phyloP scores from a whole-genome alignment of 2,888 invertebrate species.

The Agrochola lota region DNA sequence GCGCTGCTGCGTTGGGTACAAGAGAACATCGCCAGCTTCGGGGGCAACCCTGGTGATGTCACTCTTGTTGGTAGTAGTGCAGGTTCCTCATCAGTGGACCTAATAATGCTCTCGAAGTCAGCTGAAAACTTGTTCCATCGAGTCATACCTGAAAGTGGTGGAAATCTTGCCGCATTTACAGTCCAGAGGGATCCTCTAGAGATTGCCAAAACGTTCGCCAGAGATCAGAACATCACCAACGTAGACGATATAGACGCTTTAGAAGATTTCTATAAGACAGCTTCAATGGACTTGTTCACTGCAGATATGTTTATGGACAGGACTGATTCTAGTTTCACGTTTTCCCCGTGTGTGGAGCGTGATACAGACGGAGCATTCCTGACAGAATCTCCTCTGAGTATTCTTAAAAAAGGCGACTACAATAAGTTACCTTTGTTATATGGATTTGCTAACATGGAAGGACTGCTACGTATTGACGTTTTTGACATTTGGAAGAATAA shows the following conservation, averaged over 20 bases:
- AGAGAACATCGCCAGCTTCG: constrained; percentile 75
- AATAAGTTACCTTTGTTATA: constrained; percentile 67
- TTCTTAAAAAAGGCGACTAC: constrained; percentile 70
- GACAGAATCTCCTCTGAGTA: constrained; percentile 71
- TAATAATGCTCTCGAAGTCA: constrained; percentile 72
- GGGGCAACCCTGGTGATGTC: constrained; percentile 78
- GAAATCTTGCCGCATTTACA: constrained; percentile 67
- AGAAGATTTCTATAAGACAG: constrained; percentile 75
- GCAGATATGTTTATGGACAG: constrained; percentile 58
- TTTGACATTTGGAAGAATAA: constrained; percentile 70
- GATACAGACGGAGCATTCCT: constrained; percentile 69
- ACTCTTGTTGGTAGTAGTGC: constrained; percentile 75
- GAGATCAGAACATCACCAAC: constrained; percentile 65
- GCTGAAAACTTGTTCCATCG: constrained; percentile 74
- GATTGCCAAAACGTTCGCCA: constrained; percentile 70
- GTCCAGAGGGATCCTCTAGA: constrained; percentile 73
- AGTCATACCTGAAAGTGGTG: constrained; percentile 76
- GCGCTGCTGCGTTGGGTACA: constrained; percentile 76
- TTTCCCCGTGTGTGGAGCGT: constrained; percentile 66
- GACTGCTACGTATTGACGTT: constrained; percentile 63
- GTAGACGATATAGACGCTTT: constrained; percentile 71
- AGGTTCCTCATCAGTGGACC: constrained; percentile 73
- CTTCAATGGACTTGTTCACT: constrained; percentile 44
- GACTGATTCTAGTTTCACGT: constrained; percentile 61
- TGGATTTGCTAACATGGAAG: constrained; percentile 73